Evolutionary conservation across 2,797 vertebrate species (phyloP).

Genomic region (Spondyliosoma cantharus): DNA sequence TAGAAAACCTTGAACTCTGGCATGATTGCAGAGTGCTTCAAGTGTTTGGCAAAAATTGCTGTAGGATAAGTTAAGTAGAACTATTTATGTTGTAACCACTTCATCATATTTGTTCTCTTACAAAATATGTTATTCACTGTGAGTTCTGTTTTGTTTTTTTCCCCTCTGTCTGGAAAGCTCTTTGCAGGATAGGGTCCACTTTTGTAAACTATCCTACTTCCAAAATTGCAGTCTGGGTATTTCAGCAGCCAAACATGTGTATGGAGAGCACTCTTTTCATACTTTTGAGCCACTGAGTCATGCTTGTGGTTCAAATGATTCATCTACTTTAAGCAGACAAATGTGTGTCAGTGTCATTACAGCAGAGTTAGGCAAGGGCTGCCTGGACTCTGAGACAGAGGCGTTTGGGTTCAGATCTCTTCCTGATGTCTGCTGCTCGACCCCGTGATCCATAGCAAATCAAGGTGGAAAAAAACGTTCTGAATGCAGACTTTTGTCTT

Average conservation of each 20-base stretch:
- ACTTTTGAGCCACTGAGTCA: conserved; percentile 32
- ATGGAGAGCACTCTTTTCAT: conserved; percentile 18
- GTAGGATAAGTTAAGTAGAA: not conserved
- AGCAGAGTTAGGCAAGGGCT: conserved; percentile 22
- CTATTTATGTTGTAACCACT: not conserved
- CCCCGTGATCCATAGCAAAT: conserved; percentile 58
- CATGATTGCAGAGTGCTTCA: not conserved
- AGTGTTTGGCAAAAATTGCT: not conserved
- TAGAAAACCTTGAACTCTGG: not conserved
- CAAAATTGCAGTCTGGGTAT: conserved; percentile 30
- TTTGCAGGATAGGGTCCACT: conserved; percentile 1
- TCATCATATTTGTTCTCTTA: conserved; percentile 20
- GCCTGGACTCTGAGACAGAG: conserved; percentile 12
- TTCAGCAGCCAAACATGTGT: conserved; percentile 35
- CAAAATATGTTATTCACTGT: not conserved
- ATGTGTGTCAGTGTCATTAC: conserved; percentile 51
- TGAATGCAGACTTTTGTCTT: conserved; percentile 75
- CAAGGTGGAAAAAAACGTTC: conserved; percentile 56
- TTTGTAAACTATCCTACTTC: conserved; percentile 25
- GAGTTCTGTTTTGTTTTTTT: not conserved
- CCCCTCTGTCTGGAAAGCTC: conserved; percentile 15
- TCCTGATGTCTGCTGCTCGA: conserved; percentile 52
- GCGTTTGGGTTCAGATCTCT: conserved; percentile 39
- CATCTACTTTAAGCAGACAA: conserved; percentile 32
- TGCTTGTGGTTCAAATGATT: conserved; percentile 9